These are phyloP conservation scores for Heliothis subflexa DNA, from an alignment of 1,140 invertebrate genomes.

Conservation along the genomic window DNA sequence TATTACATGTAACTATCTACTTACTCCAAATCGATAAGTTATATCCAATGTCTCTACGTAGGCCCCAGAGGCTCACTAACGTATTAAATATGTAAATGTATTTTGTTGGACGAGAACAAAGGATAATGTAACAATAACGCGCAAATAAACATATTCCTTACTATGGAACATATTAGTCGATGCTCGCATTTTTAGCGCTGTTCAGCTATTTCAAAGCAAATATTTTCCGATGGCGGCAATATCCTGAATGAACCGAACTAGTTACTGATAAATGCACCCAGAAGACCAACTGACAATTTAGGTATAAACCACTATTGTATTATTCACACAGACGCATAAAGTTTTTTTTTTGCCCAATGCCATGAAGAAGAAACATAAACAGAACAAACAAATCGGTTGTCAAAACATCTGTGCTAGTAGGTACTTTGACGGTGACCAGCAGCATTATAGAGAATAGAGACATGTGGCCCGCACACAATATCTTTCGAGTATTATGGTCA, in stretches of 20 bases:
- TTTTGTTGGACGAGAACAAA: background rate
- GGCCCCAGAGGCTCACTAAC: background rate
- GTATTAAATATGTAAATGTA: background rate
- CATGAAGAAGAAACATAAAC: no score
- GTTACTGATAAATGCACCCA: background rate
- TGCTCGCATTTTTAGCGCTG: slow-evolving; percentile 10
- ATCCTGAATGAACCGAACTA: background rate
- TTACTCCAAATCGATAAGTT: slow-evolving; percentile 8
- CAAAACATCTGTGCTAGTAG: no score
- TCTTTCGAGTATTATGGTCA: no score
- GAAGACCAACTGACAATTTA: background rate
- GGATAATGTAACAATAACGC: background rate
- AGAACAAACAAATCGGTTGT: no score
- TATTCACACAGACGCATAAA: no score
- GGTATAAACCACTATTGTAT: no score
- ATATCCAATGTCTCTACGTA: background rate
- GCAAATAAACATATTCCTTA: background rate
- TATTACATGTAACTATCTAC: background rate
- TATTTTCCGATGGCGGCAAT: slow-evolving; percentile 13
- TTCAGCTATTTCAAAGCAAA: slow-evolving; percentile 19
- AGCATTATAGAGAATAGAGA: no score
- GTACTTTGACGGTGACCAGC: no score
- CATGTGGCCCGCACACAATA: no score
- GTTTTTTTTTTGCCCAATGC: background rate
- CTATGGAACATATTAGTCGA: background rate